phyloP scores from a whole-genome alignment of 2,797 vertebrate species.

The Lacerta viridis region DNA sequence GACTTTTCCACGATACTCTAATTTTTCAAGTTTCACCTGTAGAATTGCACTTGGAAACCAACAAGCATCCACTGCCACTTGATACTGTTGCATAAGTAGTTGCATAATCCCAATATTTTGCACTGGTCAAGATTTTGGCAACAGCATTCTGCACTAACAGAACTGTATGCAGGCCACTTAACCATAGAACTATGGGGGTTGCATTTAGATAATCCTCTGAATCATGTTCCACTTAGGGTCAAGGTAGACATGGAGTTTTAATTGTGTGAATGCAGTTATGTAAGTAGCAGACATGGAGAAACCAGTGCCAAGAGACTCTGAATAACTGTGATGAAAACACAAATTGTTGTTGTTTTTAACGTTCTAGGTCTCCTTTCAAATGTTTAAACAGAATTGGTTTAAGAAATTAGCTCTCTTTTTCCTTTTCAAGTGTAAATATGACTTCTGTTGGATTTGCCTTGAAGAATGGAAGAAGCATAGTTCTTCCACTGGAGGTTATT shows the following conservation, averaged over 20 bases:
- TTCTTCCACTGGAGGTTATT: constrained; percentile 98
- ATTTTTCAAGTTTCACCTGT: no score
- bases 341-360: background rate
- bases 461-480: constrained; percentile 99
- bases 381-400: background rate
- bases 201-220: background rate
- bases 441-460: constrained; percentile 99
- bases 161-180: background rate
- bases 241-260: background rate
- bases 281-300: background rate
- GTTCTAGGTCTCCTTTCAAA: constrained; percentile 4
- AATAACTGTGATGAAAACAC: background rate
- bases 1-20: no score
- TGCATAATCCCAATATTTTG: no score
- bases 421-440: constrained; percentile 92
- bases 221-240: background rate
- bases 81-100: no score
- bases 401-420: constrained; percentile 35
- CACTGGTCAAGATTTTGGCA: no score
- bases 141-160: no score
- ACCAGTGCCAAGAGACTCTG: background rate
- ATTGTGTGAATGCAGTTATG: background rate
- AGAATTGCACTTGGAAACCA: no score
- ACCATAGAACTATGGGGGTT: background rate
- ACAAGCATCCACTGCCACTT: no score